These are phyloP conservation scores for Pelosia muscerda DNA, from an alignment of 2,888 invertebrate genomes.

Conservation along the genomic window DNA sequence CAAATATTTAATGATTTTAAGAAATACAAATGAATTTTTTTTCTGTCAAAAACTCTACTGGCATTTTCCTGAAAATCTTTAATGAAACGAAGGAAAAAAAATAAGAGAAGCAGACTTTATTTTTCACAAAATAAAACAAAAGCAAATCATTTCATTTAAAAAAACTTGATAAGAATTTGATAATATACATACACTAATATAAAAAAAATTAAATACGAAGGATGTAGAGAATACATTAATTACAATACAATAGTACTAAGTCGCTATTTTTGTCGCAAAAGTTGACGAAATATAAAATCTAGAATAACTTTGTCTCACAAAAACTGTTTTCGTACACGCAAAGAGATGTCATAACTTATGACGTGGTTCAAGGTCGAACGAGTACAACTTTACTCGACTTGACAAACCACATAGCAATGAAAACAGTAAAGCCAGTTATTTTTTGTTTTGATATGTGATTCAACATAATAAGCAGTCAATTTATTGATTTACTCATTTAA, in stretches of 20 bases:
- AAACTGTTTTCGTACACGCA: slow-evolving; percentile 26
- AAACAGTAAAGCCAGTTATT: slow-evolving; percentile 21
- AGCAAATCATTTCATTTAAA: too few relatives aligned
- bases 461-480: background rate
- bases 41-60: background rate
- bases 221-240: background rate
- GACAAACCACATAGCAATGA: background rate
- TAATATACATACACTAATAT: too few relatives aligned
- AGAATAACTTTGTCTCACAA: slow-evolving; percentile 12
- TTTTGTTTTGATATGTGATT: background rate
- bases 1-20: background rate
- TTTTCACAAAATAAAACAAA: background rate
- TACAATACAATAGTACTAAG: background rate
- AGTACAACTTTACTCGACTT: slow-evolving; percentile 11
- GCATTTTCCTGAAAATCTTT: background rate
- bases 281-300: slow-evolving; percentile 9
- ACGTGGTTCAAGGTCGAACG: slow-evolving; percentile 36
- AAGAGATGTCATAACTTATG: slow-evolving; percentile 30
- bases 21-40: background rate
- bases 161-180: too few relatives aligned
- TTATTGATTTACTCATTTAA: background rate
- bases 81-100: background rate
- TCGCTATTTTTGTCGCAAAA: background rate
- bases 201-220: background rate
- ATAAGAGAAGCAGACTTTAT: background rate